Conservation (phyloP, 2,888 invertebrate species). For the Tetrapedia diversipes region DNA sequence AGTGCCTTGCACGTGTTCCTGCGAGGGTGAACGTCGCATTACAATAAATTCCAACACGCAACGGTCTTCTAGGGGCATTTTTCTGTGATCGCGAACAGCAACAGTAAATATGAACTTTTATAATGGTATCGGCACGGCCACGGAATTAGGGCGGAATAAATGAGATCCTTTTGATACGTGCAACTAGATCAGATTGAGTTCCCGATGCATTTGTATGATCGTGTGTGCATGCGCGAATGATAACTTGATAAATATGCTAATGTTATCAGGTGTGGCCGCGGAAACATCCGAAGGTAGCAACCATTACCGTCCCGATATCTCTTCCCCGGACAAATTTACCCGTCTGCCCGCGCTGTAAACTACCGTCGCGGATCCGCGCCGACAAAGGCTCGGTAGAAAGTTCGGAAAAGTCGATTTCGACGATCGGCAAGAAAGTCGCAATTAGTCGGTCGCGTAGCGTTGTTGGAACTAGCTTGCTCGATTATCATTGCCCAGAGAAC, state of each 20-base stretch:
- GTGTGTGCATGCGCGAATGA: constrained; percentile 27
- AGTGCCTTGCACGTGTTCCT: too few relatives aligned
- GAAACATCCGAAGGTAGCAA: constrained; percentile 35
- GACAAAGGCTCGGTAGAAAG: constrained; percentile 25
- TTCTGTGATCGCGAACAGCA: constrained; percentile 9
- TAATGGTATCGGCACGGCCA: constrained; percentile 14
- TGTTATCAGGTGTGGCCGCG: constrained; percentile 52
- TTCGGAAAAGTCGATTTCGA: background rate
- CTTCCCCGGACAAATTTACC: constrained; percentile 9
- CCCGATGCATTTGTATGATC: constrained; percentile 37
- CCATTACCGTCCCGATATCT: constrained; percentile 29
- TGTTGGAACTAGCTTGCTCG: constrained; percentile 37
- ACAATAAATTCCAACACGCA: background rate
- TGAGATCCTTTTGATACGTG: constrained; percentile 52
- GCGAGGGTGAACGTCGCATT: too few relatives aligned
- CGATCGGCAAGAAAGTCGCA: constrained; percentile 37
- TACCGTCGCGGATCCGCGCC: too few relatives aligned
- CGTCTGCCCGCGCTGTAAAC: too few relatives aligned
- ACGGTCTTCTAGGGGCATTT: constrained; percentile 12
- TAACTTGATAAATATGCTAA: constrained; percentile 67
- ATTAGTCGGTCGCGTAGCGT: constrained; percentile 45
- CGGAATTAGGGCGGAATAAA: constrained; percentile 67
- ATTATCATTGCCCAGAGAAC: constrained; percentile 44
- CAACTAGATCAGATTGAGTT: constrained; percentile 50
- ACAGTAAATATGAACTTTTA: constrained; percentile 39